Percentiles rank a stretch among this genome's conserved stretches.
Evolutionary conservation across 2,113 vertebrate genomes (phyloP).

Genomic region (Etheostoma spectabile): DNA sequence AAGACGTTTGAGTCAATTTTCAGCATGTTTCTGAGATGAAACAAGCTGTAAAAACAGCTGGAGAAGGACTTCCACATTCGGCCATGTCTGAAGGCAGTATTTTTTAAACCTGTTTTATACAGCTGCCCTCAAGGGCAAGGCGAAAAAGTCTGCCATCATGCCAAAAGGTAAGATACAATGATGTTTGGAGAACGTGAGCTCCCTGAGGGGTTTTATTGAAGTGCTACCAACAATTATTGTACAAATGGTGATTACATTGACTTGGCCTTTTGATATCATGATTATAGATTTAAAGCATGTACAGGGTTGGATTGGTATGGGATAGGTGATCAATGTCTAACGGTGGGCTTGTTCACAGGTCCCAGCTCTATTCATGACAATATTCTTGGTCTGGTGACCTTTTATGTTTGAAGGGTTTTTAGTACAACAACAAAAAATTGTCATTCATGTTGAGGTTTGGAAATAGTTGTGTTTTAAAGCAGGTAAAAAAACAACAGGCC

Average conservation of each 20-base stretch:
- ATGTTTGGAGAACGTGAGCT: conserved; percentile 39
- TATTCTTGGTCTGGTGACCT: neutral
- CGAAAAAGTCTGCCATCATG: neutral
- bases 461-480: conserved; percentile 28
- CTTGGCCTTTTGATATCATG: no score
- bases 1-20: neutral
- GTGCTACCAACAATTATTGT: conserved; percentile 49
- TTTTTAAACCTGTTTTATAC: neutral
- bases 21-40: neutral
- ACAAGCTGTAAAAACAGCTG: neutral
- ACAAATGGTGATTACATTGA: no score
- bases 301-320: no score
- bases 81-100: neutral
- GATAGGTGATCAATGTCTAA: no score
- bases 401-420: conserved; percentile 6
- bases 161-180: neutral
- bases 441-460: neutral
- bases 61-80: neutral
- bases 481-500: neutral
- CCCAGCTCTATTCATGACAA: neutral
- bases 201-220: conserved; percentile 47
- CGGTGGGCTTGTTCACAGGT: neutral
- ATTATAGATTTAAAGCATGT: no score
- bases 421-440: neutral
- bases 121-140: neutral